A percentile compares a stretch with the other conserved stretches of the same genome.
These are phyloP conservation scores for Drosophila nikananu DNA, from an alignment of 1,140 invertebrate genomes.

Conservation along the genomic window DNA sequence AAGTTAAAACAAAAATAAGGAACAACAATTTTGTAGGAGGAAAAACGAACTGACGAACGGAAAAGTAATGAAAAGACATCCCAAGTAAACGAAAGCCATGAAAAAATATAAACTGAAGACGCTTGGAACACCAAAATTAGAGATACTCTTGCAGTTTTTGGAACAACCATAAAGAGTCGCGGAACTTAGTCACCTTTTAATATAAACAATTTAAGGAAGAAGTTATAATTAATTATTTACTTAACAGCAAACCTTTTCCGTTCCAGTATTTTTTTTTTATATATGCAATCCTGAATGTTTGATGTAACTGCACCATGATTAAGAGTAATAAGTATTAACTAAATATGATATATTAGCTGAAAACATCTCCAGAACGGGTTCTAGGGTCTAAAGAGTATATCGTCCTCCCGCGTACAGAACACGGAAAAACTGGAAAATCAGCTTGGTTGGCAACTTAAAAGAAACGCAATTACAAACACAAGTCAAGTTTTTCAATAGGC, in stretches of 20 bases:
- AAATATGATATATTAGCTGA: not conserved
- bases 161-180: no score
- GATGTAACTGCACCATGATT: no score
- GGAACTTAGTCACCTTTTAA: not conserved
- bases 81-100: conserved; percentile 40
- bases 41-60: conserved; percentile 49
- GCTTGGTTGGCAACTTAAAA: conserved; percentile 60
- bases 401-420: not conserved
- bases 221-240: no score
- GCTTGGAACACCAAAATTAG: not conserved
- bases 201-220: no score
- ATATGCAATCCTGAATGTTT: no score
- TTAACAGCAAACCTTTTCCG: no score
- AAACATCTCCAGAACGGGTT: no score
- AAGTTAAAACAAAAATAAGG: conserved; percentile 47
- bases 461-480: conserved; percentile 75
- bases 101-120: conserved; percentile 18
- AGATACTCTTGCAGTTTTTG: conserved; percentile 17
- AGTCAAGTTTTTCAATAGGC: conserved; percentile 66
- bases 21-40: conserved; percentile 5
- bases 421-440: conserved; percentile 13
- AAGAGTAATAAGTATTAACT: not conserved
- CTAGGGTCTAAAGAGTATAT: not conserved
- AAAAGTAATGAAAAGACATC: conserved; percentile 76
- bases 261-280: no score